A percentile compares a stretch with the other conserved stretches of the same genome.
Evolutionary conservation across 2,888 invertebrate genomes (phyloP).

Genomic region (Gastracanthus pulcherrimus): DNA sequence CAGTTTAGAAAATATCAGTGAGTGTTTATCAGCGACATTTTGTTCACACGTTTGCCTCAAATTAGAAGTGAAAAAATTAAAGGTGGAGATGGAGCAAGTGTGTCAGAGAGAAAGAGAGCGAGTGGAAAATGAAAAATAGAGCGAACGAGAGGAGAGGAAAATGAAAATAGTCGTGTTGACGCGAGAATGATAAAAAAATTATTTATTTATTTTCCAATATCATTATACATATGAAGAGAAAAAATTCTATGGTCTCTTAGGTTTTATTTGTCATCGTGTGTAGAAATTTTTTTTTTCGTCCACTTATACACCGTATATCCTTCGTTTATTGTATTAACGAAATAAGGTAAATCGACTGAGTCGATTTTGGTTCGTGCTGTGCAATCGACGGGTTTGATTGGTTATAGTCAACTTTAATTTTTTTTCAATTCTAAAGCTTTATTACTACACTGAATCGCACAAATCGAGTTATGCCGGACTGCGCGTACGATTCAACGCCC

Average conservation of each 20-base stretch:
- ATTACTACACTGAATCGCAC: slow-evolving; percentile 11
- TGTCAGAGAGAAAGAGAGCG: background rate
- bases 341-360: background rate
- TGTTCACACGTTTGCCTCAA: slow-evolving; percentile 42
- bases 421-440: background rate
- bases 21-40: slow-evolving; percentile 31
- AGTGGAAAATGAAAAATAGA: slow-evolving; percentile 12
- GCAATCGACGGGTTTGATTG: slow-evolving; percentile 18
- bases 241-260: slow-evolving; percentile 17
- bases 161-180: slow-evolving; percentile 38
- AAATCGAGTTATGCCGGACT: slow-evolving; percentile 28
- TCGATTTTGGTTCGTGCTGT: slow-evolving; percentile 6
- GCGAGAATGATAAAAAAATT: slow-evolving; percentile 53
- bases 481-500: slow-evolving; percentile 21
- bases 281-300: background rate
- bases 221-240: slow-evolving; percentile 5
- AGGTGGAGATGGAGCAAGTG: background rate
- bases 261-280: slow-evolving; percentile 19
- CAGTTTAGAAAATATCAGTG: slow-evolving; percentile 11
- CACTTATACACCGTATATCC: background rate
- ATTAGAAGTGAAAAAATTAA: slow-evolving; percentile 1
- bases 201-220: slow-evolving; percentile 28
- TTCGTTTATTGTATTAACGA: slow-evolving; percentile 22
- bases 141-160: slow-evolving; percentile 36
- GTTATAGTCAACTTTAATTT: background rate